Evolutionary conservation across 2,888 invertebrate species (phyloP).

Genomic region (Lottia scabra): DNA sequence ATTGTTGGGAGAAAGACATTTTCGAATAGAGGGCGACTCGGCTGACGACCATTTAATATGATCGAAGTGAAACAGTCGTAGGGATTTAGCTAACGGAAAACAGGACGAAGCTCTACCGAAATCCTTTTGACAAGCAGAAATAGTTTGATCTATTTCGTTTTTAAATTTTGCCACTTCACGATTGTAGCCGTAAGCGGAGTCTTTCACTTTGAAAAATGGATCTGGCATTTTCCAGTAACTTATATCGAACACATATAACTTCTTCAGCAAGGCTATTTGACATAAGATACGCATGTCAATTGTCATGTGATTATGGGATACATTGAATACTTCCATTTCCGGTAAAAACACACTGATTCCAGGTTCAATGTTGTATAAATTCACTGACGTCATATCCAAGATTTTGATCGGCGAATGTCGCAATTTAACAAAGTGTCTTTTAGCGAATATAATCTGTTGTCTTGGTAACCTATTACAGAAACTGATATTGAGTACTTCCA

Average conservation of each 20-base stretch:
- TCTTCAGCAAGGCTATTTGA: neutral
- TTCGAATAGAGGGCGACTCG: neutral
- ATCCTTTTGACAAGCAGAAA: neutral
- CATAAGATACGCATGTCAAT: neutral
- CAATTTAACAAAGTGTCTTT: neutral
- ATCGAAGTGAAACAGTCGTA: neutral
- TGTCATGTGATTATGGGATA: neutral
- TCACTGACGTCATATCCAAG: neutral
- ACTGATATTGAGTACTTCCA: neutral
- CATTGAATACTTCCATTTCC: neutral
- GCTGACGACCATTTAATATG: neutral
- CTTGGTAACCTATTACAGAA: neutral
- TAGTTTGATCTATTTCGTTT: neutral
- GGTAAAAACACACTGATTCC: neutral
- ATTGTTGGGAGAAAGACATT: neutral
- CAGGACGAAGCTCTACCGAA: neutral
- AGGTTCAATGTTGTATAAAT: neutral
- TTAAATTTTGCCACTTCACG: neutral
- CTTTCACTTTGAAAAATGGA: neutral
- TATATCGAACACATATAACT: neutral
- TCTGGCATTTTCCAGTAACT: neutral
- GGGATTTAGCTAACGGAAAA: neutral
- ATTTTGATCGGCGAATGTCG: neutral
- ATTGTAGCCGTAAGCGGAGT: too few relatives aligned
- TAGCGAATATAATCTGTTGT: neutral